These are phyloP conservation scores for Gymnocypris eckloni DNA, from an alignment of 2,797 vertebrate genomes.

Conservation along the genomic window DNA sequence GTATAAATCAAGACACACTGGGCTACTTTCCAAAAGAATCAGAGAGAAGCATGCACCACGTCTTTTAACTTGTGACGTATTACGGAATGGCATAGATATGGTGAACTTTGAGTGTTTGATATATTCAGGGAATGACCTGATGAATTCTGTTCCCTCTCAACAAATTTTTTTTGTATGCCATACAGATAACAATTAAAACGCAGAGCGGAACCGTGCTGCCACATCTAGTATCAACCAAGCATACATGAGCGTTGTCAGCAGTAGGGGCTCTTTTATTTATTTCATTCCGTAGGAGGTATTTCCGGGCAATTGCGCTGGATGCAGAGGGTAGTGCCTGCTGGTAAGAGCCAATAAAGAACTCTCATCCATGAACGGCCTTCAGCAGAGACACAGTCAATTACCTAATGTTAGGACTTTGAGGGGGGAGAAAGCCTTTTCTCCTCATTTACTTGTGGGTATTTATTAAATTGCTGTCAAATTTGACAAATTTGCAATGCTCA, in stretches of 20 bases:
- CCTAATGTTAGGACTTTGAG: slow-evolving; percentile 81
- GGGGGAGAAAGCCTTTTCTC: slow-evolving; percentile 56
- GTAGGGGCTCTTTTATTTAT: slow-evolving; percentile 57
- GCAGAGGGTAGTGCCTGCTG: slow-evolving; percentile 78
- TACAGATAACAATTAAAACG: slow-evolving; percentile 69
- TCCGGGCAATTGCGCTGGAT: slow-evolving; percentile 80
- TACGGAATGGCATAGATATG: background rate
- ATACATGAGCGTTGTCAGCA: slow-evolving; percentile 50
- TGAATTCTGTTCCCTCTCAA: background rate
- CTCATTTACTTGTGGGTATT: slow-evolving; percentile 83
- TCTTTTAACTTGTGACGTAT: slow-evolving; percentile 27
- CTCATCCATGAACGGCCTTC: slow-evolving; percentile 87
- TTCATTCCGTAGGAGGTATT: slow-evolving; percentile 67
- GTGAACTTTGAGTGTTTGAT: slow-evolving; percentile 2
- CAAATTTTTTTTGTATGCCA: slow-evolving; percentile 63
- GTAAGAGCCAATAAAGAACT: slow-evolving; percentile 85
- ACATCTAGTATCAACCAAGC: slow-evolving; percentile 34
- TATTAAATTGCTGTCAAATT: slow-evolving; percentile 86
- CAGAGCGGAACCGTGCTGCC: slow-evolving; percentile 22
- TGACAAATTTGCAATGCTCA: slow-evolving; percentile 80
- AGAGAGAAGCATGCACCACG: background rate
- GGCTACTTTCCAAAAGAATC: slow-evolving; percentile 44
- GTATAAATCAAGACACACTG: slow-evolving; percentile 40
- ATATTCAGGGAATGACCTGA: slow-evolving; percentile 24
- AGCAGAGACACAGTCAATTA: slow-evolving; percentile 87